These are phyloP conservation scores for Zaprionus nigranus DNA, from an alignment of 1,140 invertebrate species.

Conservation along the genomic window DNA sequence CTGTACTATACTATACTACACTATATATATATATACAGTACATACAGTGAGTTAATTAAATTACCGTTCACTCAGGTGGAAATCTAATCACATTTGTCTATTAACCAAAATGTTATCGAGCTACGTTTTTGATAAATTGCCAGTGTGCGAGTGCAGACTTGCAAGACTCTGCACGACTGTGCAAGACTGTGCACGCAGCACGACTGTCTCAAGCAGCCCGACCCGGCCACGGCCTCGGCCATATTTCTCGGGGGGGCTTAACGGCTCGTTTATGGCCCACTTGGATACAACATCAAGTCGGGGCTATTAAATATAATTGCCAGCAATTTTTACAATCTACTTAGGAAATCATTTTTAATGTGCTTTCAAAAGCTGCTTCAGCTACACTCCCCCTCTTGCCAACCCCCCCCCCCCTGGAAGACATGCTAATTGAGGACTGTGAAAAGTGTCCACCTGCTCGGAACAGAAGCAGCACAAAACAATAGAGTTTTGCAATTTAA, in stretches of 20 bases:
- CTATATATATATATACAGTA: neutral
- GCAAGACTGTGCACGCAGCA: neutral
- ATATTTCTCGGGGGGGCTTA: constrained; percentile 23
- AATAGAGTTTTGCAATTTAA: constrained; percentile 76
- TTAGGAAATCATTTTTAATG: constrained; percentile 80
- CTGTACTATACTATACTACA: neutral
- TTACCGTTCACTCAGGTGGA: neutral
- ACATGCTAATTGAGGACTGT: constrained; percentile 67
- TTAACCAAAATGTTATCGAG: constrained; percentile 34
- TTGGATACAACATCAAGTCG: constrained; percentile 53
- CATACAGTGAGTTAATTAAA: constrained; percentile 1
- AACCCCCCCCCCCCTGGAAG: neutral
- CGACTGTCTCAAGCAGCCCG: constrained; percentile 24
- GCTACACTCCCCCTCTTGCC: neutral
- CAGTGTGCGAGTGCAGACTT: neutral
- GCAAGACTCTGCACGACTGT: neutral
- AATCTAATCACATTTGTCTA: constrained; percentile 8
- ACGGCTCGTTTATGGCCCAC: constrained; percentile 56
- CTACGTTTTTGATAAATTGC: constrained; percentile 62
- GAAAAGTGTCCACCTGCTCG: constrained; percentile 26
- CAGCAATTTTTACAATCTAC: constrained; percentile 78
- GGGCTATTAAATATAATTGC: constrained; percentile 78
- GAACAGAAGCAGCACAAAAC: constrained; percentile 47
- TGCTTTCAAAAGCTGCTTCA: constrained; percentile 26
- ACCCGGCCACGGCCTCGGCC: constrained; percentile 7